These are phyloP conservation scores for Litoditis marina DNA, from an alignment of 2,888 invertebrate species.

Conservation along the genomic window DNA sequence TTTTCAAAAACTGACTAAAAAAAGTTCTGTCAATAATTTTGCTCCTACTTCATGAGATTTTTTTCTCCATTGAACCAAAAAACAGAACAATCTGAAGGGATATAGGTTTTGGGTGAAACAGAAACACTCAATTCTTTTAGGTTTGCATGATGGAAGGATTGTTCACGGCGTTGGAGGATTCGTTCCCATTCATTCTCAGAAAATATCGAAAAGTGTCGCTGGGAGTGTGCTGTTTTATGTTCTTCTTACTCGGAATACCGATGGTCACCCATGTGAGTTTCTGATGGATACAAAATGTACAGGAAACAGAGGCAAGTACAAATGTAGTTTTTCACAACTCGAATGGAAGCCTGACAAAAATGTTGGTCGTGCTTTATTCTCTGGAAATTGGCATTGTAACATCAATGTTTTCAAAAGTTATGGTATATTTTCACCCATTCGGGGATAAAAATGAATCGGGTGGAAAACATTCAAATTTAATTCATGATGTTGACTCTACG, in stretches of 20 bases:
- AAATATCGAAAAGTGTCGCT: conserved; percentile 57
- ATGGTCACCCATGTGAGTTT: conserved; percentile 57
- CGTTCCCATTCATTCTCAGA: conserved; percentile 57
- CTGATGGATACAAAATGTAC: too few species aligned
- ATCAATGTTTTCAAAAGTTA: too few species aligned
- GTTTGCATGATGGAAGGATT: conserved; percentile 63
- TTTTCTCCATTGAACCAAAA: too few species aligned
- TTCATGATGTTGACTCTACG: too few species aligned
- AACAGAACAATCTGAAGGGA: background rate
- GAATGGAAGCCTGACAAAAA: too few species aligned
- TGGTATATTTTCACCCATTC: background rate
- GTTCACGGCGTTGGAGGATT: conserved; percentile 60
- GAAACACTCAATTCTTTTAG: conserved; percentile 26
- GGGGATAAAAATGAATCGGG: too few species aligned
- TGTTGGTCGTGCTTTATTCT: too few species aligned
- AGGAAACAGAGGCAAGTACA: too few species aligned
- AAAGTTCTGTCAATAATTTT: too few species aligned
- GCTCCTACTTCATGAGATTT: background rate
- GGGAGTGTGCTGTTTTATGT: conserved; percentile 50
- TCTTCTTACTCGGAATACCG: conserved; percentile 59
- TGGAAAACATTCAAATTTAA: too few species aligned
- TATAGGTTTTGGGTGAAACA: background rate
- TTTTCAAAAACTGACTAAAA: background rate
- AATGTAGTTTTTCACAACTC: too few species aligned
- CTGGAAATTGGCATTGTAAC: too few species aligned